phyloP scores from a whole-genome alignment of 2,888 invertebrate genomes.

The Nematopogon swammerdamellus region DNA sequence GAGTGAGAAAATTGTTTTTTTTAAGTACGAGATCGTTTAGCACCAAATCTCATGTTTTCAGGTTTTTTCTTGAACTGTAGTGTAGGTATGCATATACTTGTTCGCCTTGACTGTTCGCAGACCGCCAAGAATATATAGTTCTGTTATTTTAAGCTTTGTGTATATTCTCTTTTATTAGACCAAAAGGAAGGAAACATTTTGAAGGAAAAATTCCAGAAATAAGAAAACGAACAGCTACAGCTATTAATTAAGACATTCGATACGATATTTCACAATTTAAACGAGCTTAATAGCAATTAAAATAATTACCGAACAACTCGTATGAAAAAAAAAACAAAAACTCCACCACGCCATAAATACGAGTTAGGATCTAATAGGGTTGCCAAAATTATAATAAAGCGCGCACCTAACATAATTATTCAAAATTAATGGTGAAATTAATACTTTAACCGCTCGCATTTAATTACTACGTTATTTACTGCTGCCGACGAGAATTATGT shows the following conservation, averaged over 20 bases:
- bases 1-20: too few relatives aligned
- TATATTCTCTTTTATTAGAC: too few relatives aligned
- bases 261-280: constrained; percentile 1
- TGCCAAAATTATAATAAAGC: constrained; percentile 35
- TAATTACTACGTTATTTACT: constrained; percentile 44
- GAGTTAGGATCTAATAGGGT: constrained; percentile 41
- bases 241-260: background rate
- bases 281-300: background rate
- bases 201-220: too few relatives aligned
- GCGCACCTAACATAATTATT: constrained; percentile 32
- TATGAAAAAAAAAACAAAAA: constrained; percentile 26
- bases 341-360: constrained; percentile 35
- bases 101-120: too few relatives aligned
- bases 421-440: constrained; percentile 53
- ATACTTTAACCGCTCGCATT: constrained; percentile 49
- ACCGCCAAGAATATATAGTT: too few relatives aligned
- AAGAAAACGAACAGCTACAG: too few relatives aligned
- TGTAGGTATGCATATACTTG: too few relatives aligned
- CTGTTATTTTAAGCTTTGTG: too few relatives aligned
- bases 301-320: constrained; percentile 16
- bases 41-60: too few relatives aligned
- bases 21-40: too few relatives aligned
- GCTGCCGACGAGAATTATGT: constrained; percentile 13
- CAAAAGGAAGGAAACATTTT: too few relatives aligned
- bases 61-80: too few relatives aligned